These are phyloP conservation scores for Acanthiza pusilla DNA, from an alignment of 2,797 vertebrate species.

Conservation along the genomic window DNA sequence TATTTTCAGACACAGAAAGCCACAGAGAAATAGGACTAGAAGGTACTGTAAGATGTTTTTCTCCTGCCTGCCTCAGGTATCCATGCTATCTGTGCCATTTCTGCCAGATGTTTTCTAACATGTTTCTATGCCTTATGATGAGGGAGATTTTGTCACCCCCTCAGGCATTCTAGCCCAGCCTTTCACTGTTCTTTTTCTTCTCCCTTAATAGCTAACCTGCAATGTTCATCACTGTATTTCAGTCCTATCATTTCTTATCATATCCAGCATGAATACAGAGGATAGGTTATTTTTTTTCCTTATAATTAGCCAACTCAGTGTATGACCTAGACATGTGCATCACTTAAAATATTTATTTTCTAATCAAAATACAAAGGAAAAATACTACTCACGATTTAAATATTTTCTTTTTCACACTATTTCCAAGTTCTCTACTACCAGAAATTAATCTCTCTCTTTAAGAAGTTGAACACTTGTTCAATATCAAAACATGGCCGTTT, in stretches of 20 bases:
- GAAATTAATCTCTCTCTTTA: neutral
- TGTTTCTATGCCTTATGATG: neutral
- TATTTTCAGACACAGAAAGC: neutral
- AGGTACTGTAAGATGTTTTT: neutral
- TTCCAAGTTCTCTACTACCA: neutral
- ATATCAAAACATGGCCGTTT: neutral
- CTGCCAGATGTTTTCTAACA: neutral
- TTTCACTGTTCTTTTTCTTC: neutral
- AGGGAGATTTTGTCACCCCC: neutral
- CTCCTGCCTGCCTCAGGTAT: neutral
- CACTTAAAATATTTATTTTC: neutral
- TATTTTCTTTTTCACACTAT: neutral
- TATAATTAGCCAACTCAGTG: neutral
- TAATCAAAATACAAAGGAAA: neutral
- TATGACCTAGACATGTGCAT: neutral
- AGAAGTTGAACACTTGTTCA: neutral
- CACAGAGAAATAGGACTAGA: neutral
- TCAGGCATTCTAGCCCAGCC: neutral
- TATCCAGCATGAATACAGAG: neutral
- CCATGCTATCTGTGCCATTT: neutral
- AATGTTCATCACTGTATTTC: neutral
- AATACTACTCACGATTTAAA: neutral
- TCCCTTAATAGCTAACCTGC: neutral
- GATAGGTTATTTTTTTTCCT: neutral
- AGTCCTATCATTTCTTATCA: neutral